phyloP scores from a whole-genome alignment of 2,797 vertebrate species.

The Chaetophractus vellerosus region DNA sequence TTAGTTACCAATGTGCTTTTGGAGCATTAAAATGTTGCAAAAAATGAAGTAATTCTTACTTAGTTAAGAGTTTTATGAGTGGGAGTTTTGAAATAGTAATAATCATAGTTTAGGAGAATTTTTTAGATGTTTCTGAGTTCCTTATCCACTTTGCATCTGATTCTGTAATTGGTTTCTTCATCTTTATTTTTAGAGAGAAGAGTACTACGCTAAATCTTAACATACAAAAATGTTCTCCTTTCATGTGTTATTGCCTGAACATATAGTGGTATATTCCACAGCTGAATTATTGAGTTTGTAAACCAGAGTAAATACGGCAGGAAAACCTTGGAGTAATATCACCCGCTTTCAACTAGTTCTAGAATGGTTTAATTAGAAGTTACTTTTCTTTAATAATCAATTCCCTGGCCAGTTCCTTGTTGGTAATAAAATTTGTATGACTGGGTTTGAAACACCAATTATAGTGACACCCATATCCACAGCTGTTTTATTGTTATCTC shows the following conservation, averaged over 20 bases:
- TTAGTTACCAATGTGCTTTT: slow-evolving; percentile 1
- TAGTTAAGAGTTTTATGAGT: slow-evolving; percentile 31
- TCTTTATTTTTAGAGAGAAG: slow-evolving; percentile 68
- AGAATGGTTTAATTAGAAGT: slow-evolving; percentile 55
- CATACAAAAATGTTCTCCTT: slow-evolving; percentile 52
- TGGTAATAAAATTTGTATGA: slow-evolving; percentile 46
- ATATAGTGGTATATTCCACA: not conserved
- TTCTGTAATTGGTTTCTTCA: slow-evolving; percentile 37
- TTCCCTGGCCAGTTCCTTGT: slow-evolving; percentile 16
- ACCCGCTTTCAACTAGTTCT: not conserved
- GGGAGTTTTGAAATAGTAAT: slow-evolving; percentile 49
- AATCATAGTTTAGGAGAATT: slow-evolving; percentile 32
- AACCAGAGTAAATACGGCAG: slow-evolving; percentile 40
- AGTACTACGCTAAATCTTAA: slow-evolving; percentile 43
- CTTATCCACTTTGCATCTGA: not conserved
- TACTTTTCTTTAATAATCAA: slow-evolving; percentile 47
- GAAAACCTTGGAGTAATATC: slow-evolving; percentile 45
- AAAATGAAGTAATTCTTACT: slow-evolving; percentile 51
- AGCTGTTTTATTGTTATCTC: slow-evolving; percentile 52
- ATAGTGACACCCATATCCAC: not conserved
- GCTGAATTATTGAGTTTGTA: slow-evolving; percentile 32
- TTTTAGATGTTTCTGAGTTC: slow-evolving; percentile 18
- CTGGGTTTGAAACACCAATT: slow-evolving; percentile 45
- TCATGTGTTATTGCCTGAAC: slow-evolving; percentile 5
- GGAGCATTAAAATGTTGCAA: slow-evolving; percentile 36